These are phyloP conservation scores for Spodoptera littoralis DNA, from an alignment of 2,888 invertebrate genomes.

Conservation along the genomic window DNA sequence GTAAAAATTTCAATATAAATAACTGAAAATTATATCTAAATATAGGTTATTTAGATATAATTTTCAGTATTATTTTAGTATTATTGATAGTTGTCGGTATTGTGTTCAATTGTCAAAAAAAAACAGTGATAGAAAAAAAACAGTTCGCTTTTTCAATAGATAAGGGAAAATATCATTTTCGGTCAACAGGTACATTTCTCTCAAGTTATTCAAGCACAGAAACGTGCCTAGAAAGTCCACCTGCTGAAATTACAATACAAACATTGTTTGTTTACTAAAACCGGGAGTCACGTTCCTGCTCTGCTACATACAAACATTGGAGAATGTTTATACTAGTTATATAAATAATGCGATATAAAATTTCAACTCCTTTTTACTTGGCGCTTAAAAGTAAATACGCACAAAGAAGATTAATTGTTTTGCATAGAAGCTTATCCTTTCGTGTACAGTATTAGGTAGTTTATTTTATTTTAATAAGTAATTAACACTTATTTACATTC, in stretches of 20 bases:
- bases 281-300: constrained; percentile 65
- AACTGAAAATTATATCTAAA: no score
- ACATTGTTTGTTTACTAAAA: constrained; percentile 65
- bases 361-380: constrained; percentile 45
- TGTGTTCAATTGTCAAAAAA: no score
- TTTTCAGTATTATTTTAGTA: no score
- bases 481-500: constrained; percentile 7
- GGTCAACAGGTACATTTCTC: constrained; percentile 34
- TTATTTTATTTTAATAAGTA: no score
- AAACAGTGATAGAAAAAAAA: not conserved
- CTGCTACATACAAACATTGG: constrained; percentile 60
- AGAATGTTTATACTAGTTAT: constrained; percentile 61
- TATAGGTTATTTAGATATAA: no score
- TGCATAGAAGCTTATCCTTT: not conserved
- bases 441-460: no score
- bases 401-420: constrained; percentile 1
- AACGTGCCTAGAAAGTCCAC: constrained; percentile 68
- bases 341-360: constrained; percentile 62
- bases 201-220: constrained; percentile 50
- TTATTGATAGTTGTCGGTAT: no score
- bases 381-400: constrained; percentile 8
- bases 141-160: not conserved
- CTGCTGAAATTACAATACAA: constrained; percentile 68
- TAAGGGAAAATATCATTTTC: not conserved
- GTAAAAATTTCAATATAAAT: no score